Evolutionary conservation across 1,140 invertebrate genomes (phyloP), one percentile per base, ranked within the genome.

Genomic region (Chlorops oryzae): DNA sequence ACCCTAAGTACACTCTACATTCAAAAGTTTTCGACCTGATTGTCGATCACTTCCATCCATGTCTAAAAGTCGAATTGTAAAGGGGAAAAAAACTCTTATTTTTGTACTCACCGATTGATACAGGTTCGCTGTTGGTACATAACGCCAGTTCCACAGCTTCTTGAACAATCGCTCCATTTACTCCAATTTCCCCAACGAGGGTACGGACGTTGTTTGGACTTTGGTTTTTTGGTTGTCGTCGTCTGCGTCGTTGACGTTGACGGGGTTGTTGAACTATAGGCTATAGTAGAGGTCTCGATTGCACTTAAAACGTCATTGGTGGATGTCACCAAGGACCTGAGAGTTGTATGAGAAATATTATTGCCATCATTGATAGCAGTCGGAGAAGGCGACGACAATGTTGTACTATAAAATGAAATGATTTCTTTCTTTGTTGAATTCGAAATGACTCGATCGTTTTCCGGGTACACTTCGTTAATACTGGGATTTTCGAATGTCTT

Each of bases 81-180:
- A n/a, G n/a, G n/a, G n/a, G n/a, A n/a, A n/a, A n/a, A n/a, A n/a
- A n/a, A n/a, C n/a, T n/a, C n/a, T n/a, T n/a, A n/a, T n/a, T 27
- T 24, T 18, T 15, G 10, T 18, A 62, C 64, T 57, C 44, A 70
- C 68, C 59, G 55, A 38, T 58, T 58, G 34, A 71, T 61, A 47
- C 68, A 71, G 44, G 69, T 69, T 22, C 55, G 58, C 78, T 74
- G 80, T 65, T 89, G 85, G 54, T 78, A 81, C 37, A 83, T 78
- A 1, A 94, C 86, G 20, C 90, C 90, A 17, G 90, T 90, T 1
- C 89, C 90, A 64, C 91, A 94, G 12, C 84, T 81, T 23, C 90
- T 75, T 1, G 88, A 91, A 68, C 91, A 95, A 5, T 81, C 75
- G 37, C 81, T 82, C 18, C 83, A 81, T 21, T 79, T 70, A 3